Evolutionary conservation across 2,113 vertebrate genomes (phyloP).

Genomic region (Albula goreensis): DNA sequence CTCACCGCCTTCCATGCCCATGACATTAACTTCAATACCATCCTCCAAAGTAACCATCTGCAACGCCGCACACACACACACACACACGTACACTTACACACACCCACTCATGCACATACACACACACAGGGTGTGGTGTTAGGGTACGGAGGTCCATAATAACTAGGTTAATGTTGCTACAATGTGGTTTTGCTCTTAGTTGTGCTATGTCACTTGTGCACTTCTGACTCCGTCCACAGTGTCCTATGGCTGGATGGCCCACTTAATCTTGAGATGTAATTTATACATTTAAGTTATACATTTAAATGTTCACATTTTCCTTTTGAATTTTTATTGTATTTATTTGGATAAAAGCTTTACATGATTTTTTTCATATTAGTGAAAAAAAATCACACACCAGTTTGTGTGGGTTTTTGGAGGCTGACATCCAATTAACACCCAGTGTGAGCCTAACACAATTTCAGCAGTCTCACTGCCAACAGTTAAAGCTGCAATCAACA

Average conservation of each 20-base stretch:
- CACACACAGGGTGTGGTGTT: constrained; percentile 28
- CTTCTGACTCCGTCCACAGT: neutral
- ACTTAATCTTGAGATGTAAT: neutral
- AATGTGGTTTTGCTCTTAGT: neutral
- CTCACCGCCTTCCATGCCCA: constrained; percentile 24
- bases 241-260: neutral
- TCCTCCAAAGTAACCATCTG: constrained; percentile 42
- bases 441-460: neutral
- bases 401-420: neutral
- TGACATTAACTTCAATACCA: constrained; percentile 56
- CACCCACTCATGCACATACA: constrained; percentile 35
- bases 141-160: constrained; percentile 56
- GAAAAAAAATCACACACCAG: neutral
- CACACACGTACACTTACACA: constrained; percentile 20
- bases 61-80: constrained; percentile 39
- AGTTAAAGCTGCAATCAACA: neutral
- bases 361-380: too few species aligned
- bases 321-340: too few species aligned
- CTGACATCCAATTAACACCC: neutral
- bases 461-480: neutral
- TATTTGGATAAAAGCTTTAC: too few species aligned
- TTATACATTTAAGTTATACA: neutral
- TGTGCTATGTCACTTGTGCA: constrained; percentile 5
- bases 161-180: neutral
- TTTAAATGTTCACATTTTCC: neutral